A percentile compares a stretch with the other conserved stretches of the same genome.
Evolutionary conservation across 2,113 vertebrate species (phyloP).

Genomic region (Dipodomys stephensi): DNA sequence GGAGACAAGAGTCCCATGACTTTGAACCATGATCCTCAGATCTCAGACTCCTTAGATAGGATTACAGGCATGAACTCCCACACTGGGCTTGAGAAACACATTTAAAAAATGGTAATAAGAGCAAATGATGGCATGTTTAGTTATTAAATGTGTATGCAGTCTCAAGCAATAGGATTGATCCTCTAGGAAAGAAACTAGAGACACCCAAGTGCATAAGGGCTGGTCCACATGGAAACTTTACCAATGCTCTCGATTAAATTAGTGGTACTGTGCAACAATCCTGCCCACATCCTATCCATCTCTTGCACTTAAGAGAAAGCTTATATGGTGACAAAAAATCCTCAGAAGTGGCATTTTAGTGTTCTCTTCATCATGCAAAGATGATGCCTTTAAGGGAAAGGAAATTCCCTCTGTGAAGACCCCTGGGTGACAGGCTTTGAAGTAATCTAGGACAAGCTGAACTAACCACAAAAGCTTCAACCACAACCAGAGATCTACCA

Average conservation of each 20-base stretch:
- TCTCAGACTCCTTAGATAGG: too few relatives aligned
- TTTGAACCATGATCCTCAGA: too few relatives aligned
- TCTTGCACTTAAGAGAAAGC: neutral
- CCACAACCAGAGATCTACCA: neutral
- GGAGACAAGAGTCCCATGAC: too few relatives aligned
- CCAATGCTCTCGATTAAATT: neutral
- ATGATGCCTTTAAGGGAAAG: neutral
- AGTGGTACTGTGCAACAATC: neutral
- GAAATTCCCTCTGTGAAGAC: neutral
- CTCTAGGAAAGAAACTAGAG: conserved; percentile 10
- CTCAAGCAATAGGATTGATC: conserved; percentile 5
- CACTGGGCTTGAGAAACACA: neutral
- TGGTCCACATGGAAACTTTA: conserved; percentile 9
- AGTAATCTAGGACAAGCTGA: neutral
- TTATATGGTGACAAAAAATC: neutral
- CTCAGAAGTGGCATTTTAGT: neutral
- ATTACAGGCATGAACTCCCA: too few relatives aligned
- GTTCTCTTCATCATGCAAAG: conserved; percentile 27
- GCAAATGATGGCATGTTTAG: conserved; percentile 31
- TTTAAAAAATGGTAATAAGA: conserved; percentile 27
- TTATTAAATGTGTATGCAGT: neutral
- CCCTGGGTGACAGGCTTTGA: neutral
- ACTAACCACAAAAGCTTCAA: neutral
- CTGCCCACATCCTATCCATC: neutral
- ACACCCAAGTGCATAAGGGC: neutral